Base-by-base conservation (phyloP, 1,140 invertebrate species). In the Euura saliciscinereae region DNA sequence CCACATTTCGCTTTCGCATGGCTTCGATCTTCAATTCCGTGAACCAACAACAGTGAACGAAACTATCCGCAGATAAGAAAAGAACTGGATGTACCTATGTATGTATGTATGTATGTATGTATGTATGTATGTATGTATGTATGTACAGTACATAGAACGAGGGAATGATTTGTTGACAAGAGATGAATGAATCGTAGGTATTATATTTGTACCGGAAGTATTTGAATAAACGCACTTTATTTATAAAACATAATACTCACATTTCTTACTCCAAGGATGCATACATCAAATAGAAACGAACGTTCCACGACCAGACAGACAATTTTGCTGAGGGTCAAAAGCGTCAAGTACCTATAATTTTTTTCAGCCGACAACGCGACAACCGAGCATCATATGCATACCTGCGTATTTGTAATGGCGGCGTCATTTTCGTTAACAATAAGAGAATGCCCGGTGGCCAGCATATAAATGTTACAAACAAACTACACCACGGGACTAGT, bases 221-320 rank as follows among this genome's bases (percentile, higher is more conserved):
- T 59, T 11, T 59, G 8, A 59, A n/a, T 59, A 59, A n/a, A 59
- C 51, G 51, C 51, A 59, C 51, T 6, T 59, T 59, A 11, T 59
- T n/a, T 59, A 59, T 59, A 59, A 59, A 59, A 59, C 51, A 59
- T 59, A 59, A 59, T 59, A 59, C 4, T 59, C 51, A 59, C 51
- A 59, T 2, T n/a, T 59, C 13, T 28, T 28, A 28, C 28, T 28
- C 28, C 28, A 28, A 28, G 28, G 11, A 8, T 51, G 13, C 13
- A 59, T n/a, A 6, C 13, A 6, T 59, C 28, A 59, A 59, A 59
- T 59, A 59, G 13, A 59, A 28, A 28, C 28, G 28, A 28, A 28
- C 28, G 28, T 28, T 28, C 28, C 28, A 28, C 28, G 28, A 28
- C 28, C 28, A 28, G 28, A 28, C 28, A 28, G 28, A 28, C 28